Evolutionary conservation across 2,797 vertebrate species (phyloP), one percentile per base, ranked within the genome.

Genomic region (Alectoris magna): DNA sequence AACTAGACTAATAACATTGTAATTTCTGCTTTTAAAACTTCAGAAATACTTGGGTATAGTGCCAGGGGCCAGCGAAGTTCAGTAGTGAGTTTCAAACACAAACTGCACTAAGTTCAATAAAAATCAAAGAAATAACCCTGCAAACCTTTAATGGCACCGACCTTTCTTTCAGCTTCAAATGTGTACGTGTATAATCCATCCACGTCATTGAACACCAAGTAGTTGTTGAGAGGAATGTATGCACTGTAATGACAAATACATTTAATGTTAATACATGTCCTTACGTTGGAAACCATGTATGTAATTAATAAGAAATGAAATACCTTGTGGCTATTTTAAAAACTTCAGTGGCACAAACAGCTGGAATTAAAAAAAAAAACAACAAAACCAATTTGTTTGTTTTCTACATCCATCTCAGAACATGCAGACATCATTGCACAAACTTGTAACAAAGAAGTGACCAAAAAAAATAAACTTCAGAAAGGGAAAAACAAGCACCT

Each of bases 251-350:
- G 82, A 94, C 83, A 97, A 66, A 89, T 26, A 79, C 4, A 3
- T 83, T 80, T 79, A 78, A 74, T 27, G 58, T 84, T 93, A 88
- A 91, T 48, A 62, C 53, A 87, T 38, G 8, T 23, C 27, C 78
- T 12, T 55, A 69, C 55, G 14, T 41, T 81, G 48, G 67, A 92
- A 97, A 89, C 38, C 7, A 68, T 12, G 26, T 36, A 74, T 44
- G 72, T 87, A 63, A 31, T 64, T 69, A 92, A 67, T 76, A 95
- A 91, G 77, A 90, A 96, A 87, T 55, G 6, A 90, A 97, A 97
- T 92, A 99, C 99, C 99, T 99, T 96, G 99, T 98, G 77, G 99
- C 99, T 96, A 99, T 99, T 98, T 99, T 99, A 98, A 99, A 99
- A 96, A 99, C 99, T 97, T 99, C 99, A 21, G 98, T 98, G 95